Conservation (phyloP, 2,113 vertebrate species). For the Athene noctua region DNA sequence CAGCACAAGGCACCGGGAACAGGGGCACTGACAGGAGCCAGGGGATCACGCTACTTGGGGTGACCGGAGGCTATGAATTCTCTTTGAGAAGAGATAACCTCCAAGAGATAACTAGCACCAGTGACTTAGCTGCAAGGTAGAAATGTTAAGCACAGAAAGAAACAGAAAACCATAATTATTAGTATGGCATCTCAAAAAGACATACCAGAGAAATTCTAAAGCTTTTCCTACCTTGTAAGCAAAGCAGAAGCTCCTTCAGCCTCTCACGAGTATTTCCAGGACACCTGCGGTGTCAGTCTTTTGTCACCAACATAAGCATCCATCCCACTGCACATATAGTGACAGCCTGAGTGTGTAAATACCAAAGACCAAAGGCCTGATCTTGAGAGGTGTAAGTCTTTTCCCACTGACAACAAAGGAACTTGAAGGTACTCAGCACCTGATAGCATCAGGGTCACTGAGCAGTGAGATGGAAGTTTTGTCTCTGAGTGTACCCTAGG, state of each 20-base stretch:
- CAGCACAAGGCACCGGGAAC: rapidly evolving
- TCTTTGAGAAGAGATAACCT: not conserved
- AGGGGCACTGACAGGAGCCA: not conserved
- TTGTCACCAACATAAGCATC: not conserved
- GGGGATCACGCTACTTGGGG: not conserved
- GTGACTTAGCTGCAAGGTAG: not conserved
- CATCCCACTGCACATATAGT: not conserved
- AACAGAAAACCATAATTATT: not conserved
- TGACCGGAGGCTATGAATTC: not conserved
- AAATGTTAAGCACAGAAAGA: not conserved
- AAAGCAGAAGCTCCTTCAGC: not conserved
- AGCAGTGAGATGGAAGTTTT: not conserved
- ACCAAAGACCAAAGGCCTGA: not conserved
- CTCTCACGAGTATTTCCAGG: not conserved
- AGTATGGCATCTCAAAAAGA: not conserved
- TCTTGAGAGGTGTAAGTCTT: not conserved
- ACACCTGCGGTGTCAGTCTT: not conserved
- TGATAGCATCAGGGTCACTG: not conserved
- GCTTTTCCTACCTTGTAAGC: not conserved
- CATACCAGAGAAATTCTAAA: not conserved
- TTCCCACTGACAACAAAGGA: not conserved
- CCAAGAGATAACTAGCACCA: not conserved
- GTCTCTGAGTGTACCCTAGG: not conserved
- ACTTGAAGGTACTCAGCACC: not conserved
- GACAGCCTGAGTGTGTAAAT: not conserved